phyloP scores from a whole-genome alignment of 23 tunicate genomes.

The Trididemnum clinides region DNA sequence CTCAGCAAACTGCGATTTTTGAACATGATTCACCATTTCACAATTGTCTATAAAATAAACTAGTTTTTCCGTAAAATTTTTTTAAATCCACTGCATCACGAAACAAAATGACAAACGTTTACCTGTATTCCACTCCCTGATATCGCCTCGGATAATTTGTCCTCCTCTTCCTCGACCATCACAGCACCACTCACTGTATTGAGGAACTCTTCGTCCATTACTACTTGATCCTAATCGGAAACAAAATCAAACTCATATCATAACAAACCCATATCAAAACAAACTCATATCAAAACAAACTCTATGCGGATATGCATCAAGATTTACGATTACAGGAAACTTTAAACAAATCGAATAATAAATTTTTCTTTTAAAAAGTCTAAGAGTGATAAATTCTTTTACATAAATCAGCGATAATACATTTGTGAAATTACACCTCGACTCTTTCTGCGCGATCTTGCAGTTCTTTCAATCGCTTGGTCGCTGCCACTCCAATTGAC shows the following conservation, averaged over 20 bases:
- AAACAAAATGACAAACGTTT: not conserved
- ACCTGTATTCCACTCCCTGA: not conserved
- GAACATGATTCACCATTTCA: too few species aligned
- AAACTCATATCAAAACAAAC: too few species aligned
- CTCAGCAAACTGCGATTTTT: too few species aligned
- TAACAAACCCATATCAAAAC: not conserved
- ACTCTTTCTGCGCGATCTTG: not conserved
- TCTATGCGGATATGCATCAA: too few species aligned
- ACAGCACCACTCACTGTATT: not conserved
- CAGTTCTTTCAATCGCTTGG: slow-evolving; percentile 45
- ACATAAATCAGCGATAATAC: not conserved
- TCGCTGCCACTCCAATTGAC: slow-evolving; percentile 80
- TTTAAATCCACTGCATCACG: too few species aligned
- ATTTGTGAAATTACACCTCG: too few species aligned
- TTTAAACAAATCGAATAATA: too few species aligned
- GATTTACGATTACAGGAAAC: too few species aligned
- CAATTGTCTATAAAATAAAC: too few species aligned
- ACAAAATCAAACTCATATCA: not conserved
- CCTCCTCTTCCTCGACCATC: not conserved
- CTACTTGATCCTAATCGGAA: not conserved
- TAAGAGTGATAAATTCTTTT: not conserved
- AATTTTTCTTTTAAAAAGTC: too few species aligned
- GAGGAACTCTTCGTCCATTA: not conserved
- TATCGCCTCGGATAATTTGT: not conserved
- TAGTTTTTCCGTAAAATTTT: too few species aligned